Base-by-base conservation (phyloP, 2,888 invertebrate genomes). In the Loripinus fragilis region DNA sequence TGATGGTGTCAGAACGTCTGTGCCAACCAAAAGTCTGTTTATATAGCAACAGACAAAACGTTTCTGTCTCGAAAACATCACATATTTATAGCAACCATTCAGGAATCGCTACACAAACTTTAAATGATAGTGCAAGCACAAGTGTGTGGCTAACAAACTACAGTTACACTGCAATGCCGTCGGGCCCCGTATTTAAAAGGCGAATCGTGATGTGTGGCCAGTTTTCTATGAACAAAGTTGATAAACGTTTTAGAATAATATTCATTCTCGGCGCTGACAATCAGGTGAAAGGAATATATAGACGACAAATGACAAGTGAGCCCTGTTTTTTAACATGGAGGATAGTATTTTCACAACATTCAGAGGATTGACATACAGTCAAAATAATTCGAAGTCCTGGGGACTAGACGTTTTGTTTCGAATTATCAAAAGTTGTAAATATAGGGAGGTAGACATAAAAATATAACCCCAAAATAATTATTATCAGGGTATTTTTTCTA, bases 241-340 rank as follows among this genome's bases (percentile, higher is more conserved):
- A 33, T 5, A 60, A 60, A 33, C 30, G 17, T 20, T 60, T 60
- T 33, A 23, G 67, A 25, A 42, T 67, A 25, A 28, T 67, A 2
- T 38, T 67, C 7, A 7, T 67, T 25, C 42, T 42, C 7, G 67
- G 33, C 7, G 23, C 33, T 3, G 42, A 67, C 28, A 23, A n/a
- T 28, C 15, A 23, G 12, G 42, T 67, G 10, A 67, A 23, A 45
- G 67, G 67, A 67, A 67, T 67, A 3, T 67, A 67, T 42, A 67
- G 67, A 67, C 23, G 67, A 42, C 67, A 67, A 23, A 67, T 67
- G 67, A 67, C 67, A 15, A 67, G 25, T 12, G 42, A 67, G 17
- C 12, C 38, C 23, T 23, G n/a, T 20, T 67, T 67, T 28, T 28
- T 67, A 10, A 67, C 67, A 2, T 67, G 67, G 67, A 25, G 23